Evolutionary conservation across 92 coral and sea anemone species (phyloP), one percentile per base, ranked within the genome.

Genomic region (Siderastrea siderea): DNA sequence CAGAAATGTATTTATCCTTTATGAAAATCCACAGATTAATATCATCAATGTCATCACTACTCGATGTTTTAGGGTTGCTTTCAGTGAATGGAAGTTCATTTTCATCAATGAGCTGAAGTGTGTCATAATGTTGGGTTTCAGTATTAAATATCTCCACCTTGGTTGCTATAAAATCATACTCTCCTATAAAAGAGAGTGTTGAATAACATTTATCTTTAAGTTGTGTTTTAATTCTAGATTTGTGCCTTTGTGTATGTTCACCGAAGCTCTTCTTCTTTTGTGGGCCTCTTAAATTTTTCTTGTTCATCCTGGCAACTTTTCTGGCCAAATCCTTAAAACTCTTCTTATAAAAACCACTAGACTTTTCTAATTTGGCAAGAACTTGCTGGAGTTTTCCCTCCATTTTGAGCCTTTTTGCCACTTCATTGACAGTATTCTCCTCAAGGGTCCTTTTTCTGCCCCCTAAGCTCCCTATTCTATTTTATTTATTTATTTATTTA

Each of bases 31-130:
- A 72, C 1, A 72, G 10, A 49, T 72, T 48, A 48, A 72, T 72
- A 49, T 47, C 77, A 72, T 72, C 77, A 47, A 72, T 47, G 11
- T 72, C 59, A 10, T 49, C 10, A 49, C 59, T 49, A 2, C 5
- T 72, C 55, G 49, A 10, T 72, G 50, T 49, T 72, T 12, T 12
- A 12, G 77, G 77, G 77, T 48, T 49, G 59, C 38, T 72, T 49
- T 83, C 77, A 26, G 83, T 52, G 48, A 83, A 72, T 43, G 77
- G 80, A 52, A 83, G 77, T 17, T 83, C 80, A 6, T 74, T 43
- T 3, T 71, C 83, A 51, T 83, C 83, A 17, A 9, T 46, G 26
- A 71, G 66, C 55, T 71, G n/a, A 83, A 83, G 47, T 1, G 81
- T 77, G 5, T 77, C 43, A 17, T 77, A 77, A 11, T 77, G 49